These are phyloP conservation scores for Venturia canescens DNA, from an alignment of 1,140 invertebrate species.

Conservation along the genomic window DNA sequence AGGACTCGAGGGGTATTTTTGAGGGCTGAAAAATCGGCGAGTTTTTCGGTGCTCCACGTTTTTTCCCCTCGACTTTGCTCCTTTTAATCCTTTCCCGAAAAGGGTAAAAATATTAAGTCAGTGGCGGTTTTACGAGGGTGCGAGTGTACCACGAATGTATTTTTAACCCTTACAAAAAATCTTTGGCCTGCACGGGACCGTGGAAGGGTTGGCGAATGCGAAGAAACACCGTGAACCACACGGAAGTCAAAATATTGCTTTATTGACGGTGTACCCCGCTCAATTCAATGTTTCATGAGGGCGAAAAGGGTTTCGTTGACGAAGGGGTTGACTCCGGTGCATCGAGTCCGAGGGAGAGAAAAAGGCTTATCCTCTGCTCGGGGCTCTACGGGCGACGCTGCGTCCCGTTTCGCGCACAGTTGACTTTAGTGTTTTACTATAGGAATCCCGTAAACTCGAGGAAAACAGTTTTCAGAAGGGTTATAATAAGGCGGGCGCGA, in stretches of 20 bases:
- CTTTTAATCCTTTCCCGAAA: slow-evolving; percentile 45
- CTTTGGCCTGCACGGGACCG: slow-evolving; percentile 42
- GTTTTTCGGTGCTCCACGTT: slow-evolving; percentile 45
- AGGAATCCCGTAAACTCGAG: slow-evolving; percentile 34
- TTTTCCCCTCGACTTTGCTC: slow-evolving; percentile 37
- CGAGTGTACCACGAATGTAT: slow-evolving; percentile 43
- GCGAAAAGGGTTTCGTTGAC: slow-evolving; percentile 57
- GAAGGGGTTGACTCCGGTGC: slow-evolving; percentile 64
- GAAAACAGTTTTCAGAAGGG: slow-evolving; percentile 54
- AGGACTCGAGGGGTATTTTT: slow-evolving; percentile 37
- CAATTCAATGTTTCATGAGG: slow-evolving; percentile 55
- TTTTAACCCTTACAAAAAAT: slow-evolving; percentile 66
- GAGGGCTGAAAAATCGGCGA: slow-evolving; percentile 52
- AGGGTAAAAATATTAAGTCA: slow-evolving; percentile 70
- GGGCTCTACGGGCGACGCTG: slow-evolving; percentile 25
- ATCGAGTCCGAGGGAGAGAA: slow-evolving; percentile 35
- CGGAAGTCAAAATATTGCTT: slow-evolving; percentile 71
- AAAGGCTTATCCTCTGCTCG: slow-evolving; percentile 16
- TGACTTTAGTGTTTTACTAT: slow-evolving; percentile 64
- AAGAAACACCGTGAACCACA: slow-evolving; percentile 14
- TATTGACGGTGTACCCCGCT: slow-evolving; percentile 63
- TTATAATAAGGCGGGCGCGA: slow-evolving; percentile 42
- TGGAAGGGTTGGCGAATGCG: slow-evolving; percentile 44
- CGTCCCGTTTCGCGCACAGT: slow-evolving; percentile 40
- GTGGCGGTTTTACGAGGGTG: slow-evolving; percentile 61